These are phyloP conservation scores for Catharus bicknelli DNA, from an alignment of 2,113 vertebrate genomes.

Conservation along the genomic window DNA sequence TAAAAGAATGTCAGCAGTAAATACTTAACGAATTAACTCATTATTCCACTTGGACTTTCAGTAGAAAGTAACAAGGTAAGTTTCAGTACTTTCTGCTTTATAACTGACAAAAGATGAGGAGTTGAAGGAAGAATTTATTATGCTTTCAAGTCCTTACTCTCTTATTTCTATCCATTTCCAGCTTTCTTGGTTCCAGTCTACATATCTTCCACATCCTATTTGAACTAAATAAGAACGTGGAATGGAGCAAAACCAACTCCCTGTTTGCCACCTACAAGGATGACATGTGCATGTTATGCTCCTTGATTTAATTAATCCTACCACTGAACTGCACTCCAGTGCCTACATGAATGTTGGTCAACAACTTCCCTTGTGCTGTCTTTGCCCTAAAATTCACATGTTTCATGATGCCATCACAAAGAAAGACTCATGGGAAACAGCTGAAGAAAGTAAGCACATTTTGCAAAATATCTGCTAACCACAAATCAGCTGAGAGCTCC, in stretches of 20 bases:
- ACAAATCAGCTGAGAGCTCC: background rate
- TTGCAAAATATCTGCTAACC: background rate
- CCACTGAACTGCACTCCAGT: background rate
- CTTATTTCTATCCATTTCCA: background rate
- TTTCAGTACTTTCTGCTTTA: background rate
- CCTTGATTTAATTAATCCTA: background rate
- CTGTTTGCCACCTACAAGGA: background rate
- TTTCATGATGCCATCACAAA: background rate
- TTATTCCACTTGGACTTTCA: background rate
- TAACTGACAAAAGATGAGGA: background rate
- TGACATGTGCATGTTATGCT: fast-evolving
- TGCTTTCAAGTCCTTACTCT: background rate
- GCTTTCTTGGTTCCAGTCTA: background rate
- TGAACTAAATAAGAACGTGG: background rate
- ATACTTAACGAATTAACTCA: background rate
- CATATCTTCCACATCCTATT: background rate
- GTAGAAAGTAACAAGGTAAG: background rate
- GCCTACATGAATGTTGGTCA: background rate
- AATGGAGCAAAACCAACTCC: background rate
- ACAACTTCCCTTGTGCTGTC: background rate
- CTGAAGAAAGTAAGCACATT: background rate
- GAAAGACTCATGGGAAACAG: background rate
- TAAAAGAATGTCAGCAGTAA: background rate
- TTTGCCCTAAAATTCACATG: background rate
- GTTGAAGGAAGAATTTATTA: background rate